A percentile compares a stretch with the other conserved stretches of the same genome.
Evolutionary conservation across 1,140 invertebrate species (phyloP).

Genomic region (Trialeurodes vaporariorum): DNA sequence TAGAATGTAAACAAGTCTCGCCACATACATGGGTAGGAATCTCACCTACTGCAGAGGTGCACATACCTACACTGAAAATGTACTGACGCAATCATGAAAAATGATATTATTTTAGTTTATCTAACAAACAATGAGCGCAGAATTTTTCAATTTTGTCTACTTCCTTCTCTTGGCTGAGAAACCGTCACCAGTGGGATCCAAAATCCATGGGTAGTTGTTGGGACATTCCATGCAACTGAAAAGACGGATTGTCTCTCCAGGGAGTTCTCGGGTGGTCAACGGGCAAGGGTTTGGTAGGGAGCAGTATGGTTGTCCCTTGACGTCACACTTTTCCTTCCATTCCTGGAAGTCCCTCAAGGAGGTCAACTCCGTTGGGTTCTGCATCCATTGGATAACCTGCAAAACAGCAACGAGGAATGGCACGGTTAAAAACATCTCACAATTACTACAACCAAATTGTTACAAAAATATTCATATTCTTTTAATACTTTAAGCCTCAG

Average conservation of each 20-base stretch:
- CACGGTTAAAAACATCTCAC: too few relatives aligned
- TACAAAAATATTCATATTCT: too few relatives aligned
- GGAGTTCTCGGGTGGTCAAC: constrained; percentile 75
- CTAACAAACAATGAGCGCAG: neutral
- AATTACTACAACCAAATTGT: too few relatives aligned
- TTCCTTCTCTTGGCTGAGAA: constrained; percentile 54
- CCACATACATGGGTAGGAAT: too few relatives aligned
- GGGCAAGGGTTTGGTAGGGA: constrained; percentile 83
- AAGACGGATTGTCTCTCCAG: constrained; percentile 79
- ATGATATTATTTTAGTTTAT: too few relatives aligned
- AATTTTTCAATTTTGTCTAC: neutral
- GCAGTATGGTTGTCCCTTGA: constrained; percentile 85
- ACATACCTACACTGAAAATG: neutral
- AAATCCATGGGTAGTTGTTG: constrained; percentile 89
- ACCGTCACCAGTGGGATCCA: constrained; percentile 88
- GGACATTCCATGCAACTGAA: constrained; percentile 94
- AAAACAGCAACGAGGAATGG: too few relatives aligned
- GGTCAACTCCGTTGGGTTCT: constrained; percentile 80
- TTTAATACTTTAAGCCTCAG: too few relatives aligned
- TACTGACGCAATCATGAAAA: neutral
- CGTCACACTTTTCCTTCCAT: constrained; percentile 92
- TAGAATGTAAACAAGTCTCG: too few relatives aligned
- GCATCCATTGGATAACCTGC: constrained; percentile 93
- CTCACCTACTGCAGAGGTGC: neutral
- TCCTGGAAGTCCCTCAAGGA: constrained; percentile 80